phyloP scores from a whole-genome alignment of 2,797 vertebrate species.

The Anguilla obscura region DNA sequence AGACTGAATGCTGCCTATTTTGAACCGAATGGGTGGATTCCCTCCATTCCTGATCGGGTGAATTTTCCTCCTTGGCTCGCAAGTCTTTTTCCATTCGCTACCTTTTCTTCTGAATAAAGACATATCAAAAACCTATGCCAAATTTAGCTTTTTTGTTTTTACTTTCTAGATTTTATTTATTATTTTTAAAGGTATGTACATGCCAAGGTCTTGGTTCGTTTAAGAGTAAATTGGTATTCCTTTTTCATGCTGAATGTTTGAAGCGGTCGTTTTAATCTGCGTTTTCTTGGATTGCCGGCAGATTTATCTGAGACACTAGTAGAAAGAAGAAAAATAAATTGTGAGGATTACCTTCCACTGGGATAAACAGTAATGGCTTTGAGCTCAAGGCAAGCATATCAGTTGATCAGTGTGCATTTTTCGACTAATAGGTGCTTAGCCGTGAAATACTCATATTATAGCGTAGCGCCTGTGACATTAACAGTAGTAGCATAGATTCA shows the following conservation, averaged over 20 bases:
- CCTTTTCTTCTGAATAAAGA: neutral
- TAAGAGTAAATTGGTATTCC: neutral
- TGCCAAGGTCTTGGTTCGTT: constrained; percentile 6
- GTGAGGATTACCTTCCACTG: constrained; percentile 8
- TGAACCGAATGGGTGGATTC: neutral
- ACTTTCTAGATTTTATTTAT: constrained; percentile 44
- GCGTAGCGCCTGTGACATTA: constrained; percentile 35
- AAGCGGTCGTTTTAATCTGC: neutral
- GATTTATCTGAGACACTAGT: constrained; percentile 13
- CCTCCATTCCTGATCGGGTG: neutral
- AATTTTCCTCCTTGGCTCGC: neutral
- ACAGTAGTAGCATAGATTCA: constrained; percentile 42
- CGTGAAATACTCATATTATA: constrained; percentile 15
- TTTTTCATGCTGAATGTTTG: neutral
- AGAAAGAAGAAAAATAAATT: neutral
- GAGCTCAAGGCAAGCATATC: neutral
- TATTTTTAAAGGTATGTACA: constrained; percentile 49
- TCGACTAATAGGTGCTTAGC: constrained; percentile 21
- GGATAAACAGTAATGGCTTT: neutral
- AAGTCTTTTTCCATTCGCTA: neutral
- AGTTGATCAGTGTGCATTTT: neutral
- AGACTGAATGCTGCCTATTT: neutral
- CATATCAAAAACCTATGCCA: constrained; percentile 13
- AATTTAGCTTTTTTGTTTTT: neutral
- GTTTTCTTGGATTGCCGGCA: neutral